A percentile compares a stretch with the other conserved stretches of the same genome.
Evolutionary conservation across 2,888 invertebrate genomes (phyloP).

Genomic region (Tetrapedia diversipes): DNA sequence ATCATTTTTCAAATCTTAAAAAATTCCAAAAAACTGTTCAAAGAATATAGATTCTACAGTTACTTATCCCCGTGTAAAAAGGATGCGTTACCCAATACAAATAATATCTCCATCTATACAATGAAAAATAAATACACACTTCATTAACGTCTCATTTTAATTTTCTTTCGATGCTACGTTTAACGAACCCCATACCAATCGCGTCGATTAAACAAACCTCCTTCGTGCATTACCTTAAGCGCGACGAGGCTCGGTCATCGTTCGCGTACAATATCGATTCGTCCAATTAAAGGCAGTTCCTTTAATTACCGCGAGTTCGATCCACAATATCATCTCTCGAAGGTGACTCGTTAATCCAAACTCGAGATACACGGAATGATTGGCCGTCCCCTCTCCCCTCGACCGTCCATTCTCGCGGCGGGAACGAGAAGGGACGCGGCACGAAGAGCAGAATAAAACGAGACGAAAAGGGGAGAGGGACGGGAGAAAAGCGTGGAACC

Average conservation of each 20-base stretch:
- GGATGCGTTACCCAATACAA: neutral
- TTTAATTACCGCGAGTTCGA: conserved; percentile 40
- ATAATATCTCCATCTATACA: neutral
- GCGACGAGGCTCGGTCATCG: neutral
- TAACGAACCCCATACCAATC: too few relatives aligned
- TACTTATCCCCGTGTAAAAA: neutral
- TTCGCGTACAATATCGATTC: neutral
- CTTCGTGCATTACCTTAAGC: neutral
- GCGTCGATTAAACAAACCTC: neutral
- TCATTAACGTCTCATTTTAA: too few relatives aligned
- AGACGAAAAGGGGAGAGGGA: conserved; percentile 18
- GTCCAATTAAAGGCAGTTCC: conserved; percentile 31
- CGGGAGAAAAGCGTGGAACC: conserved; percentile 61
- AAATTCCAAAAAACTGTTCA: neutral
- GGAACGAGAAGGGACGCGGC: neutral
- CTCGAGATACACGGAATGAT: conserved; percentile 46
- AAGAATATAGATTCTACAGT: neutral
- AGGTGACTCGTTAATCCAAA: conserved; percentile 47
- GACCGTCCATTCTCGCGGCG: neutral
- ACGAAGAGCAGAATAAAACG: conserved; percentile 38
- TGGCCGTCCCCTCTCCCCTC: conserved; percentile 14
- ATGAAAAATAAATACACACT: too few relatives aligned
- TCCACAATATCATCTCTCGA: conserved; percentile 25
- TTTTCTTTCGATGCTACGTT: too few relatives aligned
- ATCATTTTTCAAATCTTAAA: neutral